These are phyloP conservation scores for Steinernema feltiae DNA, from an alignment of 1,140 invertebrate genomes.

Conservation along the genomic window DNA sequence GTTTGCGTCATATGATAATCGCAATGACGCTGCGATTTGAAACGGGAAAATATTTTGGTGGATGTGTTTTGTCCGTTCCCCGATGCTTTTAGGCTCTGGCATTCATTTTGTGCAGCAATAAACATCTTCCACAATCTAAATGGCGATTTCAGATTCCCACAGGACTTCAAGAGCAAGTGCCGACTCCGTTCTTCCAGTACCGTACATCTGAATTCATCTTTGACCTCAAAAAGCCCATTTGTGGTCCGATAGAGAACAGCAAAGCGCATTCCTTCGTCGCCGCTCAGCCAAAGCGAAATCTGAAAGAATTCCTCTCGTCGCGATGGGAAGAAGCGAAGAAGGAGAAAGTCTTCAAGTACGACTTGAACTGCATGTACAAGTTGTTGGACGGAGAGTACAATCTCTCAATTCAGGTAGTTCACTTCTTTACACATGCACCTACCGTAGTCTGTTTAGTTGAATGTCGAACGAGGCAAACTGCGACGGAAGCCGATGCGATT, in stretches of 20 bases:
- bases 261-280: slow-evolving; percentile 23
- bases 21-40: slow-evolving; percentile 13
- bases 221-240: slow-evolving; percentile 21
- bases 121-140: background rate
- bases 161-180: background rate
- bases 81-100: too few relatives aligned
- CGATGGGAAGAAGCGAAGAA: slow-evolving; percentile 48
- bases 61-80: too few relatives aligned
- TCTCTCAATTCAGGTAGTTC: slow-evolving; percentile 49
- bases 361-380: slow-evolving; percentile 55
- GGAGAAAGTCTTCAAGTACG: slow-evolving; percentile 49
- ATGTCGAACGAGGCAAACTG: slow-evolving; percentile 51
- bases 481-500: slow-evolving; percentile 54
- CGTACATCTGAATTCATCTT: slow-evolving; percentile 38
- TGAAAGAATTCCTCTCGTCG: slow-evolving; percentile 44
- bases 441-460: slow-evolving; percentile 40
- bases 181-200: slow-evolving; percentile 41
- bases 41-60: too few relatives aligned
- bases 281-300: slow-evolving; percentile 17
- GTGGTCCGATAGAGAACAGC: background rate
- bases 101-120: background rate
- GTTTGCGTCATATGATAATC: background rate
- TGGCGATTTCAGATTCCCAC: slow-evolving; percentile 5
- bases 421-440: background rate
- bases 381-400: slow-evolving; percentile 51